Evolutionary conservation across 2,113 vertebrate species (phyloP).

Genomic region (Phrynosoma platyrhinos): DNA sequence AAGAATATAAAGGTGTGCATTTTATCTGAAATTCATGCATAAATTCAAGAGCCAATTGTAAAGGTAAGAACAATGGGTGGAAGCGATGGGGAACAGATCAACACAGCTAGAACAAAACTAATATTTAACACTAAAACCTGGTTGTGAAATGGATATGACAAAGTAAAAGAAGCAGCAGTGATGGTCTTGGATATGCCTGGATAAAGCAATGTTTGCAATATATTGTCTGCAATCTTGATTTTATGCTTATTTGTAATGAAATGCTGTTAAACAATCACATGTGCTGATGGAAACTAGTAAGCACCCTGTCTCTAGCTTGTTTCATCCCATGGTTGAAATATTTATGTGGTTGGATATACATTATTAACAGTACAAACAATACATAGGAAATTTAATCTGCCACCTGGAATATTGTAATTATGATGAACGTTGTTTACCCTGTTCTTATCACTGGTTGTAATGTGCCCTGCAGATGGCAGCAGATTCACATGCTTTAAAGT

Average conservation of each 20-base stretch:
- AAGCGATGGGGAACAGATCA: not conserved
- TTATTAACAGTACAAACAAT: not conserved
- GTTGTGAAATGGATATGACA: no score
- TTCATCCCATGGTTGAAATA: not conserved
- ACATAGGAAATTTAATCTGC: not conserved
- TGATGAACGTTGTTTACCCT: not conserved
- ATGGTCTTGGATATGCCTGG: not conserved
- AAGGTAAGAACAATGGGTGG: not conserved
- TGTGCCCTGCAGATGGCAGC: slow-evolving; percentile 67
- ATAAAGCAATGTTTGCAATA: not conserved
- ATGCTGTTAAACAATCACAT: not conserved
- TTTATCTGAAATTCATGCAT: not conserved
- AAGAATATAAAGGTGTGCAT: not conserved
- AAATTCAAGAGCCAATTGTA: not conserved
- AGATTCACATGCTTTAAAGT: not conserved
- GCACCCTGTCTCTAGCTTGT: not conserved
- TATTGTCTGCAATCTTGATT: no score
- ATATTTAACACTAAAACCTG: not conserved
- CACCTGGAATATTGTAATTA: not conserved
- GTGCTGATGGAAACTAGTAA: not conserved
- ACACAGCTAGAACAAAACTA: not conserved
- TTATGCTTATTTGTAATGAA: not conserved
- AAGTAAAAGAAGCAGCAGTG: not conserved
- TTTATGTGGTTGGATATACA: not conserved
- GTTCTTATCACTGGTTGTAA: not conserved